Evolutionary conservation across 2,888 invertebrate species (phyloP).

Genomic region (Drosophila mulleri): DNA sequence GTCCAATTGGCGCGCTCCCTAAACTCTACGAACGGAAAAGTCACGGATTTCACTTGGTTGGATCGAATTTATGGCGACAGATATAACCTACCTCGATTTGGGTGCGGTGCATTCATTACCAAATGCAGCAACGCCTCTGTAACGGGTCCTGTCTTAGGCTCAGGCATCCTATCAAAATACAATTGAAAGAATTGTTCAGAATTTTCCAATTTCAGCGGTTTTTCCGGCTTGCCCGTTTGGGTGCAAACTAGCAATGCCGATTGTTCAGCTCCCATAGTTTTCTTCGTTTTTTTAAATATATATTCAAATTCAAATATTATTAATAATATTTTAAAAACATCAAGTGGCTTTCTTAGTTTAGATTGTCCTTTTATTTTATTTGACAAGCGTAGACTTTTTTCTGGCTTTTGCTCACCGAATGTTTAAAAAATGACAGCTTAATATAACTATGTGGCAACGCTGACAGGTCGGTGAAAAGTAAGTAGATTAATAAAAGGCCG

Average conservation of each 20-base stretch:
- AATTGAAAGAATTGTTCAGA: constrained; percentile 52
- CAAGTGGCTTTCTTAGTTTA: neutral
- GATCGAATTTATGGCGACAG: neutral
- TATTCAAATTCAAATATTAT: neutral
- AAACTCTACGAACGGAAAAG: neutral
- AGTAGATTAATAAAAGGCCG: neutral
- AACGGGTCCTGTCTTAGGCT: constrained; percentile 56
- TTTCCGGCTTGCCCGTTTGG: constrained; percentile 50
- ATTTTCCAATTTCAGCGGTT: constrained; percentile 32
- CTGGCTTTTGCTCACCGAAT: neutral
- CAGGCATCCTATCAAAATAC: constrained; percentile 52
- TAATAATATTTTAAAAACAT: too few relatives aligned
- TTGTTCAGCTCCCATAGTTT: constrained; percentile 64
- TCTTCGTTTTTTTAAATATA: too few relatives aligned
- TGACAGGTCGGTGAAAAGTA: neutral
- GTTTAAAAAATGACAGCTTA: constrained; percentile 15
- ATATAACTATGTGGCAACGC: neutral
- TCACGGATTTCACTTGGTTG: too few relatives aligned
- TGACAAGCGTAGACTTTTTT: neutral
- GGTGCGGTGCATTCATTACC: constrained; percentile 14
- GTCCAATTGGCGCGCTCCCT: neutral
- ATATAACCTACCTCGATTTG: constrained; percentile 15
- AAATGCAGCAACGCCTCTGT: constrained; percentile 59
- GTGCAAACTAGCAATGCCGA: constrained; percentile 63
- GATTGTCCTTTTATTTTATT: neutral